These are phyloP conservation scores for Rattus rattus DNA, from an alignment of 2,113 vertebrate species.

Conservation along the genomic window DNA sequence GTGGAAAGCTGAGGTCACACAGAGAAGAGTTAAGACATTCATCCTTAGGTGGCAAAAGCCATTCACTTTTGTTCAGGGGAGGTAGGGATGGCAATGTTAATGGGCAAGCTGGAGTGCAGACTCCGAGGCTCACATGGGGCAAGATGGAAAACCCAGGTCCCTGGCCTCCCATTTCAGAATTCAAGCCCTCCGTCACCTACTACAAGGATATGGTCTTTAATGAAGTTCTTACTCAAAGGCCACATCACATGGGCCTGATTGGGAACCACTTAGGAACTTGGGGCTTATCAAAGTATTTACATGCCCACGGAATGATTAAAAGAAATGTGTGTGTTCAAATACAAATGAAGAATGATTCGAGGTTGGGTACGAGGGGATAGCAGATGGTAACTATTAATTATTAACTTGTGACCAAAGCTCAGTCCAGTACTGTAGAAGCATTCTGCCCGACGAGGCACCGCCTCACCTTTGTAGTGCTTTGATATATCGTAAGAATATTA, in stretches of 20 bases:
- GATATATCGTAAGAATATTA: constrained; percentile 63
- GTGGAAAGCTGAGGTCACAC: neutral
- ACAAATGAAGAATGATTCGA: constrained; percentile 75
- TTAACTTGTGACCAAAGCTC: constrained; percentile 71
- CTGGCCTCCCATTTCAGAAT: neutral
- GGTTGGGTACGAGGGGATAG: constrained; percentile 45
- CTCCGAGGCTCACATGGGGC: neutral
- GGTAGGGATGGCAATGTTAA: neutral
- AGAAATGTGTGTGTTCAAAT: constrained; percentile 75
- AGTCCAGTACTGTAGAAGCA: constrained; percentile 42
- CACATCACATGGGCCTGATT: constrained; percentile 75
- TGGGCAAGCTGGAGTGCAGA: rapidly evolving
- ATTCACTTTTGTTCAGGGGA: neutral
- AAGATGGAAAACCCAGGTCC: neutral
- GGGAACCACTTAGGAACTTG: constrained; percentile 65
- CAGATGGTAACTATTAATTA: constrained; percentile 82
- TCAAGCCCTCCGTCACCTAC: neutral
- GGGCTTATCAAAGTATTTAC: constrained; percentile 78
- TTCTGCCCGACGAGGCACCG: constrained; percentile 58
- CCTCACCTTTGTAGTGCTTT: constrained; percentile 60
- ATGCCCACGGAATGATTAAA: constrained; percentile 78
- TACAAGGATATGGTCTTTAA: constrained; percentile 53
- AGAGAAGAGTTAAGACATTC: neutral
- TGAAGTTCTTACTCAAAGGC: constrained; percentile 56
- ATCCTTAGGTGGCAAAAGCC: neutral